These are phyloP conservation scores for Notolabrus celidotus DNA, from an alignment of 2,797 vertebrate genomes.

Conservation along the genomic window DNA sequence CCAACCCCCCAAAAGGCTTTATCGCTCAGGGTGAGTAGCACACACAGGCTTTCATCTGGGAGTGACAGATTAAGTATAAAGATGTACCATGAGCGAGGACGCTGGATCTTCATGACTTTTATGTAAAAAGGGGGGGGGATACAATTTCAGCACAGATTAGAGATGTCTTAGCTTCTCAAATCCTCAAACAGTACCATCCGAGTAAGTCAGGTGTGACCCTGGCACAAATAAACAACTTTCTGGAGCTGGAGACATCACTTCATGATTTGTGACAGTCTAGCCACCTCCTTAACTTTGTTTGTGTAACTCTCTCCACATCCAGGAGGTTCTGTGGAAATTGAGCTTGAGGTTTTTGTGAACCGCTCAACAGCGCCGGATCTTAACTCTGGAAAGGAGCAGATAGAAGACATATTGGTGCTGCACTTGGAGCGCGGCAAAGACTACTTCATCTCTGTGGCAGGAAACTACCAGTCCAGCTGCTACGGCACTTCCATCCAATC, in stretches of 20 bases:
- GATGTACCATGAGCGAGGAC: constrained; percentile 1
- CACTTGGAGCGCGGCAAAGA: constrained; percentile 95
- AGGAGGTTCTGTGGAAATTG: constrained; percentile 90
- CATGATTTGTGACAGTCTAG: neutral
- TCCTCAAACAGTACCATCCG: neutral
- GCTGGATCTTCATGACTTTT: constrained; percentile 5
- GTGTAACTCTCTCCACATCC: constrained; percentile 27
- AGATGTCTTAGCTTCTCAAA: constrained; percentile 8
- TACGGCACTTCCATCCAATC: constrained; percentile 91
- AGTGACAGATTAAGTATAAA: constrained; percentile 9
- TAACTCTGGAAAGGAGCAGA: constrained; percentile 90
- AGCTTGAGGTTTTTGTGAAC: constrained; percentile 96
- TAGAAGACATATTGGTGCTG: constrained; percentile 97
- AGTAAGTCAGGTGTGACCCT: neutral
- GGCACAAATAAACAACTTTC: neutral
- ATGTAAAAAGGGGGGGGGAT: neutral
- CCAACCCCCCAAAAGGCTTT: constrained; percentile 92
- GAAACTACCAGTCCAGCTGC: constrained; percentile 96
- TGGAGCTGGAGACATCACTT: neutral
- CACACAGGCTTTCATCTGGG: neutral
- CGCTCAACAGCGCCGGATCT: constrained; percentile 90
- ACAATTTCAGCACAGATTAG: neutral
- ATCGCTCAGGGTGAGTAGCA: constrained; percentile 89
- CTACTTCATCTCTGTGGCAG: constrained; percentile 95
- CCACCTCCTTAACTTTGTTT: neutral